A percentile compares a stretch with the other conserved stretches of the same genome.
Evolutionary conservation across 2,113 vertebrate species (phyloP).

Genomic region (Brachirus orientalis): DNA sequence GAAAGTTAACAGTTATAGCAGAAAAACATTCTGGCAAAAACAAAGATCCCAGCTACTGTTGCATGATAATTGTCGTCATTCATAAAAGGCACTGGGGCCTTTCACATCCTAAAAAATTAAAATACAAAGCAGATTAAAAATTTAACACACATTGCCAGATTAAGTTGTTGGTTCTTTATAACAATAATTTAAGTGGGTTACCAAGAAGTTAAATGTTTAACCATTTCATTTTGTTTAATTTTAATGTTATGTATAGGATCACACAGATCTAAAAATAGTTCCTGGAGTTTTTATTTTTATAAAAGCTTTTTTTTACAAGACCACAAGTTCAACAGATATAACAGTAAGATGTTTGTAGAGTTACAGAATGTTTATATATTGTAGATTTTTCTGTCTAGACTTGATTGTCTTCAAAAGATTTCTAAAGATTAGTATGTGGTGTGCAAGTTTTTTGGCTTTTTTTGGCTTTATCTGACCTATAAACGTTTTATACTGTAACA

Average conservation of each 20-base stretch:
- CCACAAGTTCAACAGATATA: neutral
- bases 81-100: neutral
- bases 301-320: too few species aligned
- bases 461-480: neutral
- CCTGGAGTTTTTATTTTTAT: too few species aligned
- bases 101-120: conserved; percentile 2
- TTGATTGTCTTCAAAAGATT: neutral
- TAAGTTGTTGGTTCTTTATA: conserved; percentile 17
- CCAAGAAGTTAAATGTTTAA: neutral
- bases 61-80: too few species aligned
- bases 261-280: neutral
- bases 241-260: neutral
- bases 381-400: neutral
- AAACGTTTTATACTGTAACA: conserved; percentile 8
- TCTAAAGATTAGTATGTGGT: neutral
- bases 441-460: neutral
- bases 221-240: neutral
- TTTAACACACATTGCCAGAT: neutral
- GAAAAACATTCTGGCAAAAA: too few species aligned
- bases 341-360: neutral
- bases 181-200: conserved; percentile 9
- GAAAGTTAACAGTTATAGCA: neutral
- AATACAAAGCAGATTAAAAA: conserved; percentile 8
- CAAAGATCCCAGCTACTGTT: too few species aligned
- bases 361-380: too few species aligned